These are phyloP conservation scores for Corvus moneduloides DNA, from an alignment of 2,113 vertebrate species.

Conservation along the genomic window DNA sequence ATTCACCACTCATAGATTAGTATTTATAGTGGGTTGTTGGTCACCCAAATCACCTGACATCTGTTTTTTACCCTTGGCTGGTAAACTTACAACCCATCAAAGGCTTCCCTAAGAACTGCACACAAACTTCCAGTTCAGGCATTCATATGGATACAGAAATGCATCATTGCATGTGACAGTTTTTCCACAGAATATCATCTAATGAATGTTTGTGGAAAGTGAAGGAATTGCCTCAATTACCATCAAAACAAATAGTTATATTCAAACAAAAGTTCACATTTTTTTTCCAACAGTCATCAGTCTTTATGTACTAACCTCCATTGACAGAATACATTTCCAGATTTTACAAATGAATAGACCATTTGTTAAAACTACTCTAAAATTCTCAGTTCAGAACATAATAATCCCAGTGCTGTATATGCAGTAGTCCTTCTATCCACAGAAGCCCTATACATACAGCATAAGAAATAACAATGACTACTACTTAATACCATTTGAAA, in stretches of 20 bases:
- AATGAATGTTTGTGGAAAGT: slow-evolving; percentile 56
- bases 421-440: neutral
- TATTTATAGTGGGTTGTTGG: neutral
- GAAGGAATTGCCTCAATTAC: slow-evolving; percentile 55
- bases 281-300: slow-evolving; percentile 18
- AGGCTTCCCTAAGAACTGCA: neutral
- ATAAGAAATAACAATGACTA: neutral
- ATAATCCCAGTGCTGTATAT: neutral
- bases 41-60: neutral
- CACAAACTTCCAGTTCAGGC: neutral
- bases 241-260: slow-evolving; percentile 57
- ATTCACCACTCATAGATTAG: neutral
- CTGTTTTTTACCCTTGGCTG: neutral
- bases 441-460: neutral
- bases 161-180: neutral
- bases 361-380: neutral
- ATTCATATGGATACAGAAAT: slow-evolving; percentile 22
- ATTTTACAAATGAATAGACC: slow-evolving; percentile 29
- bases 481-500: neutral
- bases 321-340: slow-evolving; percentile 6
- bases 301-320: slow-evolving; percentile 26
- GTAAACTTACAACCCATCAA: neutral
- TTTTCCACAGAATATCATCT: slow-evolving; percentile 50
- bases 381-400: neutral
- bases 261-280: slow-evolving; percentile 22